Conservation (phyloP, 2,113 vertebrate genomes). For the Thinocorus orbignyianus region DNA sequence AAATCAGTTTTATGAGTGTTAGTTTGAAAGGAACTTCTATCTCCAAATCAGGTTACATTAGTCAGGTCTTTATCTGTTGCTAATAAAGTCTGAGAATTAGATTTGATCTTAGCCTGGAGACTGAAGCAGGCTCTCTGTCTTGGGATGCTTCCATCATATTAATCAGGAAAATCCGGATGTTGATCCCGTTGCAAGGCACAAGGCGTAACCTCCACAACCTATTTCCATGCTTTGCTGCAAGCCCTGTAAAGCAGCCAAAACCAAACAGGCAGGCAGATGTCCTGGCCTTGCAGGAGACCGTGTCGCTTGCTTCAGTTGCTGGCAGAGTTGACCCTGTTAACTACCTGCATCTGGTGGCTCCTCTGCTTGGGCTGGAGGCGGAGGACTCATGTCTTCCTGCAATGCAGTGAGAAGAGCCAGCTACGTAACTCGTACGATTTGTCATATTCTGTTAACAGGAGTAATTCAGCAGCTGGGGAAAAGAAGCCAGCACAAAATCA, state of each 20-base stretch:
- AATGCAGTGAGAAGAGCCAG: not conserved
- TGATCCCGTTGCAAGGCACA: not conserved
- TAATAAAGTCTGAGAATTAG: not conserved
- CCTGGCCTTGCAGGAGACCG: not conserved
- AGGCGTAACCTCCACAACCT: not conserved
- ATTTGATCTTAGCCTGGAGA: not conserved
- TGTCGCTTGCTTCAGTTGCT: not conserved
- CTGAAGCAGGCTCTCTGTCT: not conserved
- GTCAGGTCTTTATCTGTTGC: not conserved
- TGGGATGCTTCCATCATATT: not conserved
- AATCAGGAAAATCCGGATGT: not conserved
- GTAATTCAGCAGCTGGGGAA: not conserved
- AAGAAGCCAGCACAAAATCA: not conserved
- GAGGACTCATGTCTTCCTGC: not conserved
- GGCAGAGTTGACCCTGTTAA: not conserved
- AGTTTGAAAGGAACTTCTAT: not conserved
- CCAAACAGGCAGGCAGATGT: not conserved
- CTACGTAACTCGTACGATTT: not conserved
- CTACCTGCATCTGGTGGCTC: accelerated
- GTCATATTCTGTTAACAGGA: not conserved
- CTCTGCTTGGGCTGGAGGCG: no score
- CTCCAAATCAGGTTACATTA: not conserved
- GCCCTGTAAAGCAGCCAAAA: not conserved
- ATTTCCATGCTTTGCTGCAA: not conserved
- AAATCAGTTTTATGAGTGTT: not conserved